Base-by-base conservation (phyloP, 2,113 vertebrate species). In the Scolopax mira region DNA sequence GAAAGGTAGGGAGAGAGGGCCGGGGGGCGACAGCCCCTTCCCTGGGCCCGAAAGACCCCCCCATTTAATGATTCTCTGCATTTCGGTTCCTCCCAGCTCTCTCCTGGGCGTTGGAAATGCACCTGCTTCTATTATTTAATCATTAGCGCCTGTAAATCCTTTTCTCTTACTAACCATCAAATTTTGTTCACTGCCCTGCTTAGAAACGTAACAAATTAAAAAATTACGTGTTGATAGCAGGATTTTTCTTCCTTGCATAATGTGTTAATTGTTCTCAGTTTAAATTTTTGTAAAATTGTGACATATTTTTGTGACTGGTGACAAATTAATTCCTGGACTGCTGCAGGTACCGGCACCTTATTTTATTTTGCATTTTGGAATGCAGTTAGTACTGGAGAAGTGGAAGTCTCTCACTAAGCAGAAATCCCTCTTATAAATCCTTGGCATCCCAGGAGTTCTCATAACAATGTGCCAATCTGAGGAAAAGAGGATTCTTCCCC, bases 1-100 rank as follows among this genome's bases (percentile, higher is more conserved):
- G 89, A 98, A 97, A 98, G 99, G 99, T 99, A 42, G 18, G 52
- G 30, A 31, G 11, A 11, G 54, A 31, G 33, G 19, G 55, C 7
- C 55, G 31, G 55, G 28, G 51, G 30, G 18, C 14, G 11, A 58
- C 33, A 21, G 24, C 28, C 35, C 5, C 39, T 12, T 44, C 18
- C 44, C 44, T 18, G 44, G 44, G 44, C 44, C 44, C 8, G 44
- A 18, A 44, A 44, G 17, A 12, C 10, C 79, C 30, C 66, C 42
- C 18, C 19, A 37, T 8, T n/a, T 16, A 18, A 11, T 10, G 28
- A 33, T 25, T 17, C 6, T 24, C 11, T 24, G 49, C 28, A 7
- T 21, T 42, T n/a, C 7, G 27, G 31, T 17, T 37, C 18, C 4
- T 2, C 39, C 1, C 39, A 13, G 79, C 6, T 7, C 41, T 7